These are phyloP conservation scores for Hephaestus fuliginosus DNA, from an alignment of 2,797 vertebrate genomes.

Conservation along the genomic window DNA sequence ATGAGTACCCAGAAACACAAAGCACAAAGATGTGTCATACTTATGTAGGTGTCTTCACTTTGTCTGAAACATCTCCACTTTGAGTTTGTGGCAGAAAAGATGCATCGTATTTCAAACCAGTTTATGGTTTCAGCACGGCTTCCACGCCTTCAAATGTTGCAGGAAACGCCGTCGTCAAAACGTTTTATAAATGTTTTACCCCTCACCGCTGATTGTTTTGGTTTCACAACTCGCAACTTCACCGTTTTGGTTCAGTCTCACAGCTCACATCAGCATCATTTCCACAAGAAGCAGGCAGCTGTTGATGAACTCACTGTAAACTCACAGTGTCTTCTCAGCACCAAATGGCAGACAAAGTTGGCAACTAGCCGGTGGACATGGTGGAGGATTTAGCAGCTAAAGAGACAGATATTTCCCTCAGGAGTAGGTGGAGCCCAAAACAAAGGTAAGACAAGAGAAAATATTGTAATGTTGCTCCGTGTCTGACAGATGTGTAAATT, in stretches of 20 bases:
- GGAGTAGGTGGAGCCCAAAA: neutral
- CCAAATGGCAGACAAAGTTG: neutral
- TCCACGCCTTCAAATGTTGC: neutral
- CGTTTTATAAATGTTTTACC: constrained; percentile 14
- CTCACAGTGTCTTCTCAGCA: neutral
- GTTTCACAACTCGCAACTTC: constrained; percentile 8
- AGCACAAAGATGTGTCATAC: neutral
- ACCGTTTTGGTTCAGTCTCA: neutral
- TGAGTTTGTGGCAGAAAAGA: neutral
- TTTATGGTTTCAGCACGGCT: neutral
- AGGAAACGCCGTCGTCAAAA: neutral
- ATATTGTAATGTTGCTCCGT: neutral
- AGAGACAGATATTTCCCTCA: neutral
- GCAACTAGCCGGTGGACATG: neutral
- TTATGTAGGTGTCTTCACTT: constrained; percentile 10
- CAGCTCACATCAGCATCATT: neutral
- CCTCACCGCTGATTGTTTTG: constrained; percentile 11
- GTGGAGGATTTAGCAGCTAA: constrained; percentile 2
- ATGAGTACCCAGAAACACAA: constrained; percentile 18
- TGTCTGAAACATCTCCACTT: neutral
- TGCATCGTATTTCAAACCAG: neutral
- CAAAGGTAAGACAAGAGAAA: neutral
- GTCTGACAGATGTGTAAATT: too few relatives aligned
- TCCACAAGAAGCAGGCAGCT: neutral
- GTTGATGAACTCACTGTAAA: neutral